phyloP scores from a whole-genome alignment of 64 coral and sea anemone genomes.

The Montipora cactus region DNA sequence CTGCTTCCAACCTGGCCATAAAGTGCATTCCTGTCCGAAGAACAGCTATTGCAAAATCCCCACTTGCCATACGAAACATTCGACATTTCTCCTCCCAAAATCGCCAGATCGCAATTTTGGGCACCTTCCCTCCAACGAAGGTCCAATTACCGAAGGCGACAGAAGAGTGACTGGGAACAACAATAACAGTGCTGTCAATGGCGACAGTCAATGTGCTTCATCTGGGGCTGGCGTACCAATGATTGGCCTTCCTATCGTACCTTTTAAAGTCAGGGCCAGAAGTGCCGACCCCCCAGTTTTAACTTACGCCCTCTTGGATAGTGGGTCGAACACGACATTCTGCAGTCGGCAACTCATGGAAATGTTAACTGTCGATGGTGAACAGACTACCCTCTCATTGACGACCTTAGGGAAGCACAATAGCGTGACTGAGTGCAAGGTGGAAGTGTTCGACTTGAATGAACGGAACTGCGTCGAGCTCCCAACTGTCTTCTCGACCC shows the following conservation, averaged over 20 bases:
- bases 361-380: background rate
- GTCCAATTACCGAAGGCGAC: background rate
- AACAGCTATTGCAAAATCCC: conserved; percentile 57
- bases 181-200: background rate
- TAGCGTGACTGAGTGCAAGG: conserved; percentile 6
- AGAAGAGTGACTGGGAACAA: background rate
- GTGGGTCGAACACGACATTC: conserved; percentile 57
- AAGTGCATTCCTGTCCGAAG: conserved; percentile 48
- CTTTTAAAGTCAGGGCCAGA: conserved; percentile 42
- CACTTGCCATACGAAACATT: conserved; percentile 41
- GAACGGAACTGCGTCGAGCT: conserved; percentile 47
- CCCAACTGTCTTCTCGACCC: conserved; percentile 61
- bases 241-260: conserved; percentile 7
- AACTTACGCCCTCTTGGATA: conserved; percentile 42
- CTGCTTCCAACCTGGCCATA: conserved; percentile 45
- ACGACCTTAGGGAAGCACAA: conserved; percentile 42
- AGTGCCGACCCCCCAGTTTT: background rate
- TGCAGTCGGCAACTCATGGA: conserved; percentile 33
- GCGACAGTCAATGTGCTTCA: background rate
- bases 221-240: background rate
- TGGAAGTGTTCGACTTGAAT: conserved; percentile 56
- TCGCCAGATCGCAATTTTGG: background rate
- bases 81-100: conserved; percentile 59
- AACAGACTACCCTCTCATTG: conserved; percentile 16
- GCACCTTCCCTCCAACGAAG: background rate